Evolutionary conservation across 1,140 invertebrate species (phyloP), one percentile per base, ranked within the genome.

Genomic region (Lordiphosa collinella): DNA sequence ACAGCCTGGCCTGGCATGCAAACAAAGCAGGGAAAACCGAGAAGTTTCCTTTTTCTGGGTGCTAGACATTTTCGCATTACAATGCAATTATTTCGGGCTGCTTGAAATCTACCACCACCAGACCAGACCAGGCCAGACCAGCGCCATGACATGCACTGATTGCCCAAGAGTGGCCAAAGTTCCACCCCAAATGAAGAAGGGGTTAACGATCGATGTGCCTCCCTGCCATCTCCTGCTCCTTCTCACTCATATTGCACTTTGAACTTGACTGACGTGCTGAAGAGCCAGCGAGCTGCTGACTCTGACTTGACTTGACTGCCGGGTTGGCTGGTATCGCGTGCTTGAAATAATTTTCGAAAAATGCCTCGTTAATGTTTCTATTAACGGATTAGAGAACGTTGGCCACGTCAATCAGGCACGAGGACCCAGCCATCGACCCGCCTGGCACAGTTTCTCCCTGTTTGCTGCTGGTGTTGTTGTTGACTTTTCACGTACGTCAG

Each of bases 81-180:
- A 87, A 85, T 87, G 85, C 85, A 87, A 87, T 87, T 87, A 87
- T 87, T 85, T 74, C 68, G 72, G 86, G 85, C 79, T 78, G 63
- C 71, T 78, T 85, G 68, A 82, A 84, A 63, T 76, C 68, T 31
- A 79, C 58, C 55, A 52, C 55, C 63, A 40, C 46, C 71, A 43
- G 53, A 71, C 36, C 35, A 25, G 22, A 61, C 47, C 22, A 41
- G n/a, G 35, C 16, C 18, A 12, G 31, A 46, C n/a, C 10, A 52
- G 11, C 11, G 59, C 53, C 49, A 56, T 64, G 73, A 78, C 73
- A 56, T 62, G 78, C 79, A 64, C 73, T 82, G 79, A 82, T 82
- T 82, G 78, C 78, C 73, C 64, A 49, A 38, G 63, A 40, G 58
- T 41, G 40, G 47, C 52, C 55, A 46, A 32, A 32, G 13, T 34